Evolutionary conservation across 2,888 invertebrate species (phyloP), one percentile per base, ranked within the genome.

Genomic region (Aquatica leii): DNA sequence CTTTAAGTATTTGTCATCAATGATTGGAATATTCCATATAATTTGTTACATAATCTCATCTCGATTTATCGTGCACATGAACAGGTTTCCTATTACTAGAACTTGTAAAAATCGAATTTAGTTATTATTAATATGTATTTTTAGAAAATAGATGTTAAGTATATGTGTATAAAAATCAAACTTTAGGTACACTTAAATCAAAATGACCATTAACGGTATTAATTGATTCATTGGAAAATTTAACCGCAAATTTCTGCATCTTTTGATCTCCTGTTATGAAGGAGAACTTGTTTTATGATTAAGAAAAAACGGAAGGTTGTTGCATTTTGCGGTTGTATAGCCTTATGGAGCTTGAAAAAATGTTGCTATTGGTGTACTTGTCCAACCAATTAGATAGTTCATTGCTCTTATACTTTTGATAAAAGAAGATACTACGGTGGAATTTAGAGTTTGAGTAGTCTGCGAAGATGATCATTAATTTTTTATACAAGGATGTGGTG

Each of bases 401-500:
- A 46, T 18, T 46, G 46, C 18, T 43, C 43, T 43, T 11, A n/a
- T 46, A 9, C 46, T 46, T 46, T 46, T 46, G 46, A 46, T 46
- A 46, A 46, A 46, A 18, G 46, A 20, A 18, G 46, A 20, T 20
- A 18, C 17, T 17, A 20, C 18, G 18, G n/a, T 46, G 20, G 17
- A 46, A 41, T 15, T 41, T 43, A 2, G 17, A 8, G 46, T 18
- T 18, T 46, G 6, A 15, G 15, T 18, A n/a, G 46, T 46, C 46
- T 18, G 46, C 20, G 46, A 17, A 18, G 15, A 17, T 46, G 18
- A 46, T 46, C 46, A 46, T 43, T 43, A 15, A 46, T 46, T 46
- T 46, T 24, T 46, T 46, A 18, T 46, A 46, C 18, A 18, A 46
- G 46, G 18, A 46, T 46, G 17, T 46, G 17, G 18, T n/a, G 8